Percentiles rank a stretch among this genome's conserved stretches.
phyloP scores from a whole-genome alignment of 2,113 vertebrate species.

The Sphaerodactylus townsendi region DNA sequence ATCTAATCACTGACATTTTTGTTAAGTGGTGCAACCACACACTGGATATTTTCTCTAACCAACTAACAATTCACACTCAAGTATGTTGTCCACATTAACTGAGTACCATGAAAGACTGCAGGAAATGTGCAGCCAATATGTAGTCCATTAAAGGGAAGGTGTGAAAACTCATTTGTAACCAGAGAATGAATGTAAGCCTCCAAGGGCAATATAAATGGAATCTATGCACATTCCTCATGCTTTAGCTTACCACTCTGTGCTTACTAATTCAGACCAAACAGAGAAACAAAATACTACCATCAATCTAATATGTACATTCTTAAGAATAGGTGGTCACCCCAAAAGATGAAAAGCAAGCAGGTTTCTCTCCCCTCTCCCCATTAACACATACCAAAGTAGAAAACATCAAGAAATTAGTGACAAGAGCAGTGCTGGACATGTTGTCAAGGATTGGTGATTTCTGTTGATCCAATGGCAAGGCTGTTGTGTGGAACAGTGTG shows the following conservation, averaged over 20 bases:
- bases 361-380: neutral
- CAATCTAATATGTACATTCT: neutral
- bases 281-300: neutral
- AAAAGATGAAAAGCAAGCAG: neutral
- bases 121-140: neutral
- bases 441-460: conserved; percentile 48
- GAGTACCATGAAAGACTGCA: neutral
- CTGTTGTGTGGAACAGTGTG: conserved; percentile 20
- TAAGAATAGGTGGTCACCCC: neutral
- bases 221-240: neutral
- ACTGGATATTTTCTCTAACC: neutral
- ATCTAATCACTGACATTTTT: neutral
- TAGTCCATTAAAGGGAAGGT: neutral
- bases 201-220: neutral
- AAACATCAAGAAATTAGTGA: conserved; percentile 42
- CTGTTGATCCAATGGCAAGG: conserved; percentile 44
- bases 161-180: neutral
- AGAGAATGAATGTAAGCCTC: neutral
- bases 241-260: neutral
- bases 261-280: neutral
- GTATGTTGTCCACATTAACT: neutral
- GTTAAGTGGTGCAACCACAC: neutral
- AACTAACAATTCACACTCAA: neutral
- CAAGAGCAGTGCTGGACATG: conserved; percentile 44
- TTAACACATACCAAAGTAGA: neutral